Base-by-base conservation (phyloP, 1,140 invertebrate genomes). In the Cardiocondyla obscurior region DNA sequence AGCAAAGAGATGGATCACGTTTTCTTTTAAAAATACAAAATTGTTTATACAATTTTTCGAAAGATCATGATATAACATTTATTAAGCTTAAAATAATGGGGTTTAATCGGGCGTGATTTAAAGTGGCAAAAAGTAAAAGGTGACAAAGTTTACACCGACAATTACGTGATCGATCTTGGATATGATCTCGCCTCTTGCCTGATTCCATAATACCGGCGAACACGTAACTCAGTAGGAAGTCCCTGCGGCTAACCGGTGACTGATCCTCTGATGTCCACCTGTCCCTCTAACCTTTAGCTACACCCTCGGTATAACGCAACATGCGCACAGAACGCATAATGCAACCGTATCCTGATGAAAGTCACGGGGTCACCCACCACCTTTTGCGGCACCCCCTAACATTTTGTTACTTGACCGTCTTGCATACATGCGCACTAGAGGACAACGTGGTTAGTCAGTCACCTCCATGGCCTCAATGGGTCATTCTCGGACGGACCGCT, bases 281-380 rank as follows among this genome's bases (percentile, higher is more conserved):
- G n/a, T 33, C 65, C 62, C 74, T 79, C 46, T 79, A 79, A 79
- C 74, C 74, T 79, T 79, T 79, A 67, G 33, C 12, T 67, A 69
- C 74, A 79, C 33, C 62, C 33, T 67, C 12, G 30, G 74, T 10
- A 65, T 44, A 77, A 67, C n/a, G 53, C 55, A 69, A 67, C 74
- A 79, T 79, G 74, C 74, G 74, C 74, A 69, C 33, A 53, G 25
- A 42, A 49, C 12, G 28, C 28, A 79, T 22, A 30, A 67, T 6
- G 22, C 19, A 28, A 62, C 44, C 51, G 60, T 16, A 53, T 19
- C 22, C 62, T 69, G 46, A 53, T 79, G 62, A 79, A 79, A 79
- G 74, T 79, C 74, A 79, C 42, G 62, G 46, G 74, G 74, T 79
- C 74, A 79, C 36, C 74, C 46, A 42, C 49, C 62, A 79, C 74